Evolutionary conservation across 1,140 invertebrate genomes (phyloP).

Genomic region (Drosophila neocordata): DNA sequence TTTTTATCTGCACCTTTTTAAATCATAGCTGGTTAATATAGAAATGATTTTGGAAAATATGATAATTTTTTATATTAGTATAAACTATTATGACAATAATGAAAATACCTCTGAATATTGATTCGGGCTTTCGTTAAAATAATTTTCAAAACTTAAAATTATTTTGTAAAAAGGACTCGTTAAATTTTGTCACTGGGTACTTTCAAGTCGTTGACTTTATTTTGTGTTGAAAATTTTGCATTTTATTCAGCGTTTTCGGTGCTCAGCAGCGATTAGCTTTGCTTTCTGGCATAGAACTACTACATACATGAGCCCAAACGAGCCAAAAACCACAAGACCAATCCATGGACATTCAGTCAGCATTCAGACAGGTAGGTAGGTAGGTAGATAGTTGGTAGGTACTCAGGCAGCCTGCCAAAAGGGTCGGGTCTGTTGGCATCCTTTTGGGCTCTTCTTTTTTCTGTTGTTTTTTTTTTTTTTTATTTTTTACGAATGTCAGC

Average conservation of each 20-base stretch:
- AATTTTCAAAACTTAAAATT: too few species aligned
- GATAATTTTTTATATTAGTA: too few species aligned
- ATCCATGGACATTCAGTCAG: slow-evolving; percentile 71
- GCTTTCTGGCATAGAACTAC: slow-evolving; percentile 72
- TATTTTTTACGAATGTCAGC: slow-evolving; percentile 58
- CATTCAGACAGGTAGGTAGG: slow-evolving; percentile 2
- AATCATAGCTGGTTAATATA: too few species aligned
- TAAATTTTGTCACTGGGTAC: background rate
- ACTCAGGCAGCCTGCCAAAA: slow-evolving; percentile 31
- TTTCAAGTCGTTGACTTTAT: slow-evolving; percentile 1
- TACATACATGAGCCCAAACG: slow-evolving; percentile 25
- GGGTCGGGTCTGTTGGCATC: slow-evolving; percentile 41
- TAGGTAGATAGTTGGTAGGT: slow-evolving; percentile 19
- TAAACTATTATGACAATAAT: too few species aligned
- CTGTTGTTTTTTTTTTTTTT: slow-evolving; percentile 52
- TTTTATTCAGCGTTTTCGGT: slow-evolving; percentile 61
- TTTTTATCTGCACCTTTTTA: too few species aligned
- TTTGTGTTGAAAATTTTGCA: slow-evolving; percentile 44
- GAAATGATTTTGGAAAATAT: too few species aligned
- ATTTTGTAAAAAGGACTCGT: too few species aligned
- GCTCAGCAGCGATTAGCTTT: slow-evolving; percentile 69
- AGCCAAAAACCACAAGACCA: slow-evolving; percentile 44
- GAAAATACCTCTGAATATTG: too few species aligned
- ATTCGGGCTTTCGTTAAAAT: too few species aligned
- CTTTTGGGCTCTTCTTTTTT: slow-evolving; percentile 63